Percentiles rank a stretch among this genome's conserved stretches.
Conservation (phyloP, 2,797 vertebrate genomes). For the Triplophysa yarkandensis region DNA sequence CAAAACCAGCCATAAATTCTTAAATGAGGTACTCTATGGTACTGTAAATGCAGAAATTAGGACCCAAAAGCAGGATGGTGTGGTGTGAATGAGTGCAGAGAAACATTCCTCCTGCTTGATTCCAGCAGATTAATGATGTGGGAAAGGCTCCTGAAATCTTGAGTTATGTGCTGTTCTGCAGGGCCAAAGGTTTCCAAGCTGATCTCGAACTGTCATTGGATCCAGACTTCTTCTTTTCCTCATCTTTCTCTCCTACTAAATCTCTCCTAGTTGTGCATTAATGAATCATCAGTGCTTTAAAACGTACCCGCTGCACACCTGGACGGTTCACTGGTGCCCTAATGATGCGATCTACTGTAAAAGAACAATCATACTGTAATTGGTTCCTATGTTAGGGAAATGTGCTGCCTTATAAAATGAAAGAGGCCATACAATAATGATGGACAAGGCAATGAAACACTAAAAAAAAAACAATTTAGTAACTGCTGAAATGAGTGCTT, state of each 20-base stretch:
- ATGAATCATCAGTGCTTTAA: conserved; percentile 44
- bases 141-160: conserved; percentile 58
- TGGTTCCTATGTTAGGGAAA: conserved; percentile 1
- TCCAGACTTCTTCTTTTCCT: conserved; percentile 51
- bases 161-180: conserved; percentile 58
- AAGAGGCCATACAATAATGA: background rate
- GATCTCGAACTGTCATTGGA: conserved; percentile 54
- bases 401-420: conserved; percentile 22
- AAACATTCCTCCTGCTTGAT: conserved; percentile 24
- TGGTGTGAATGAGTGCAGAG: conserved; percentile 17
- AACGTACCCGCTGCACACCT: conserved; percentile 43
- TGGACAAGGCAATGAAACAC: conserved; percentile 48
- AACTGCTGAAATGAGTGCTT: conserved; percentile 60
- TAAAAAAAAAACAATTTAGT: conserved; percentile 60
- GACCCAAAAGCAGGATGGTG: background rate
- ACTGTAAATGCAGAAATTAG: conserved; percentile 7
- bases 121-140: conserved; percentile 62
- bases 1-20: background rate
- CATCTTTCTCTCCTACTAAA: conserved; percentile 46
- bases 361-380: background rate
- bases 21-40: background rate
- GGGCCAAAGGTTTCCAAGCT: conserved; percentile 59
- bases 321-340: conserved; percentile 56
- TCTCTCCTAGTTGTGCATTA: conserved; percentile 51
- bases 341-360: conserved; percentile 5